Base-by-base conservation (phyloP, 2,113 vertebrate genomes). In the Reinhardtius hippoglossoides region DNA sequence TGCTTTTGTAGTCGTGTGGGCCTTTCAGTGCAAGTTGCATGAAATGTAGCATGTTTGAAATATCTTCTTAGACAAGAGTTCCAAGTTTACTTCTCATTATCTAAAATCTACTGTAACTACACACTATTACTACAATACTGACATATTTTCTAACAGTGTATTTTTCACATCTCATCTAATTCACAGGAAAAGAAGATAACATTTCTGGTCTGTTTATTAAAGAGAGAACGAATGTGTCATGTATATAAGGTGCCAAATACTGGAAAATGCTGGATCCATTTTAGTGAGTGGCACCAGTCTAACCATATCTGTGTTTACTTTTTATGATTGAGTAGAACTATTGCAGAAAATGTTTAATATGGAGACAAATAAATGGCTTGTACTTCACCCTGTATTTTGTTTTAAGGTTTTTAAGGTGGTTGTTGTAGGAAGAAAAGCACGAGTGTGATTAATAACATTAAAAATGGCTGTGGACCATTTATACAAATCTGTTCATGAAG, bases 1-100 rank as follows among this genome's bases (percentile, higher is more conserved):
- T 63, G 59, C 44, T 46, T 69, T 76, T 71, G 62, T 9, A 8
- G 23, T 65, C 40, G 18, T 46, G n/a, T 26, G 26, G 62, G 71
- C 48, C 24, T 44, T 72, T 74, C 23, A 40, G 66, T 74, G 12
- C 23, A 71, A 59, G 72, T 44, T 42, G 64, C 63, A 57, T 58
- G 40, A 57, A 81, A 81, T 66, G 35, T 27, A 27, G 35, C 9
- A 42, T n/a, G 20, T 16, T 69, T 16, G 54, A 54, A 54, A 50
- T 48, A 48, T 20, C 46, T 50, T 18, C 46, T 16, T 50, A 50
- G 46, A 50, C 16, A 16, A 54, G 20, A 54, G 18, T n/a, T 5
- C 20, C 50, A 54, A 54, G 20, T 54, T 54, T 54, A 5, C 10
- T 54, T 9, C 8, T 5, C 8, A 21, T 54, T 8, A 6, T 42